phyloP scores from a whole-genome alignment of 2,888 invertebrate genomes.

The Stenurella melanura region DNA sequence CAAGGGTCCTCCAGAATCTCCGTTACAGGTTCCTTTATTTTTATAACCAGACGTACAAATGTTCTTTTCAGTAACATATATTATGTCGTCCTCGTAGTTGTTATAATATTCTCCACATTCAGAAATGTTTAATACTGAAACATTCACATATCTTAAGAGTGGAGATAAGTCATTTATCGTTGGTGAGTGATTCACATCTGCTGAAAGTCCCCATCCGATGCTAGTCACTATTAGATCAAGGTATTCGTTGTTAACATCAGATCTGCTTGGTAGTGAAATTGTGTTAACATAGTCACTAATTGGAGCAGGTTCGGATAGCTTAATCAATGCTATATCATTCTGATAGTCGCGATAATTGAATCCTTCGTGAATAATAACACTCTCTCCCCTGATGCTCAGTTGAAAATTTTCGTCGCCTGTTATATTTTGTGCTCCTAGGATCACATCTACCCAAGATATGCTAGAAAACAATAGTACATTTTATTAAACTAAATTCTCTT shows the following conservation, averaged over 20 bases:
- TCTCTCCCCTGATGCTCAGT: constrained; percentile 39
- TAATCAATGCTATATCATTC: constrained; percentile 61
- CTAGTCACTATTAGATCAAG: constrained; percentile 43
- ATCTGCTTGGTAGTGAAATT: constrained; percentile 55
- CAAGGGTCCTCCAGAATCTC: constrained; percentile 62
- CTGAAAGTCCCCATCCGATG: constrained; percentile 61
- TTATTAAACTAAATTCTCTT: not conserved
- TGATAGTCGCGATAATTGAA: constrained; percentile 48
- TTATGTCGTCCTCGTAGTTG: constrained; percentile 47
- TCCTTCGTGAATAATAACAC: constrained; percentile 57
- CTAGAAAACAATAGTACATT: constrained; percentile 45
- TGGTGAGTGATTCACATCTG: constrained; percentile 52
- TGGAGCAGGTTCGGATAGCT: constrained; percentile 51
- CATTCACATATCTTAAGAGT: constrained; percentile 54
- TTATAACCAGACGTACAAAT: constrained; percentile 59
- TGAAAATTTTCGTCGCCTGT: constrained; percentile 53
- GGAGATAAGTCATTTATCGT: constrained; percentile 55
- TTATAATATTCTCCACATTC: constrained; percentile 59
- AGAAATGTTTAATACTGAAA: constrained; percentile 50
- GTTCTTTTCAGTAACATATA: constrained; percentile 56
- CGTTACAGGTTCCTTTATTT: constrained; percentile 60
- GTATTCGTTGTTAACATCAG: constrained; percentile 47
- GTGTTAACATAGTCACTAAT: constrained; percentile 54
- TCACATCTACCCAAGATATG: constrained; percentile 53
- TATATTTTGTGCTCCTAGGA: constrained; percentile 62